Evolutionary conservation across 2,797 vertebrate species (phyloP), one percentile per base, ranked within the genome.

Genomic region (Xiphorhynchus erythropygius): DNA sequence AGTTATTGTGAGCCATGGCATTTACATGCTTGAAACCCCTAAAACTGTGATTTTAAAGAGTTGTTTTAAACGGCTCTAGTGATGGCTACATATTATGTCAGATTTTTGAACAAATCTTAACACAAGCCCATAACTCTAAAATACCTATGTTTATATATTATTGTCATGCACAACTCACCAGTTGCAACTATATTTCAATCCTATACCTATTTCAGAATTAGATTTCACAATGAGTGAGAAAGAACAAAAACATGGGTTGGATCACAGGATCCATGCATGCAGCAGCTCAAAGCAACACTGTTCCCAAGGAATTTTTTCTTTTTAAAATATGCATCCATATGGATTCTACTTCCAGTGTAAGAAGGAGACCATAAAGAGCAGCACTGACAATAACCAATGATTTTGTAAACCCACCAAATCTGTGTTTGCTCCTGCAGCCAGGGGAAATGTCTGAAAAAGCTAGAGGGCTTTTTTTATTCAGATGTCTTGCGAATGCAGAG

Each of bases 11-110:
- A 89, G 35, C 49, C 55, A 32, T 11, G 52, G 41, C 25, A 52
- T 2, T 18, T 25, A 52, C 6, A 4, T 1, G 21, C 56, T 82
- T 74, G 37, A 67, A 76, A 68, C 11, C 23, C 32, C 33, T 32
- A 27, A 21, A 89, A 70, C 28, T 27, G 28, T 30, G 37, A 53
- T 10, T 41, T 17, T 28, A 42, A 65, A 2, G 12, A 64, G 18
- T 79, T 76, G 44, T 14, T 41, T 90, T 62, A 44, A 91, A 59
- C 9, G 35, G 28, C 42, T 23, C 69, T 52, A 73, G 2, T 32
- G n/a, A 56, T 12, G 19, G 35, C 32, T 39, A 11, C 2, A 2
- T 7, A 16, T 50, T 59, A 65, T 0, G 0, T 16, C 28, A 63
- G 27, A 15, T 33, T 88, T 84, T 65, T 25, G 4, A 82, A 79